Evolutionary conservation across 2,888 invertebrate genomes (phyloP).

Genomic region (Lasius platythorax): DNA sequence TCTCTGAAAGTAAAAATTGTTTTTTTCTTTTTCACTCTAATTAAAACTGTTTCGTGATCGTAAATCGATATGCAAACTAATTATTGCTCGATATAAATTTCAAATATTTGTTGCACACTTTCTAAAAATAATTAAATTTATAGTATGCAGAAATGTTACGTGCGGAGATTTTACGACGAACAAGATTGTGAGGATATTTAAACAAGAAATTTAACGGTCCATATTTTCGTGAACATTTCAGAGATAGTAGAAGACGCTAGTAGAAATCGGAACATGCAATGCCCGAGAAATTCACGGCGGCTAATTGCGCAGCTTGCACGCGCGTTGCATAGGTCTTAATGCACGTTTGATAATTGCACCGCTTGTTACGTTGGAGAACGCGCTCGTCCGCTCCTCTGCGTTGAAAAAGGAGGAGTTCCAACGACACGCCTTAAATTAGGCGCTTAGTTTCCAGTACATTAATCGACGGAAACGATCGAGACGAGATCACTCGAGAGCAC

Average conservation of each 20-base stretch:
- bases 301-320: conserved; percentile 31
- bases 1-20: not conserved
- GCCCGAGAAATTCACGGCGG: conserved; percentile 32
- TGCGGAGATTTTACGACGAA: not conserved
- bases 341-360: conserved; percentile 45
- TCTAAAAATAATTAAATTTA: not conserved
- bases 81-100: not conserved
- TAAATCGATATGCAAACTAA: not conserved
- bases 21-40: not conserved
- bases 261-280: conserved; percentile 35
- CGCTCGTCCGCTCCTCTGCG: conserved; percentile 22
- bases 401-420: conserved; percentile 26
- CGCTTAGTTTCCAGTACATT: conserved; percentile 74
- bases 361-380: conserved; percentile 39
- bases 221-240: conserved; percentile 13
- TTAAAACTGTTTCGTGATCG: not conserved
- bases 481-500: conserved; percentile 34
- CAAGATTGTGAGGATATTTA: not conserved
- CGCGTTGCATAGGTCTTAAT: conserved; percentile 29
- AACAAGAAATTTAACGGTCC: not conserved
- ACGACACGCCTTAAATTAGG: conserved; percentile 72
- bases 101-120: conserved; percentile 2
- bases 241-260: not conserved
- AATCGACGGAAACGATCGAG: conserved; percentile 75
- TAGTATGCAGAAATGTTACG: not conserved